These are phyloP conservation scores for Rotaria magnacalcarata DNA, from an alignment of 2,888 invertebrate species.

Conservation along the genomic window DNA sequence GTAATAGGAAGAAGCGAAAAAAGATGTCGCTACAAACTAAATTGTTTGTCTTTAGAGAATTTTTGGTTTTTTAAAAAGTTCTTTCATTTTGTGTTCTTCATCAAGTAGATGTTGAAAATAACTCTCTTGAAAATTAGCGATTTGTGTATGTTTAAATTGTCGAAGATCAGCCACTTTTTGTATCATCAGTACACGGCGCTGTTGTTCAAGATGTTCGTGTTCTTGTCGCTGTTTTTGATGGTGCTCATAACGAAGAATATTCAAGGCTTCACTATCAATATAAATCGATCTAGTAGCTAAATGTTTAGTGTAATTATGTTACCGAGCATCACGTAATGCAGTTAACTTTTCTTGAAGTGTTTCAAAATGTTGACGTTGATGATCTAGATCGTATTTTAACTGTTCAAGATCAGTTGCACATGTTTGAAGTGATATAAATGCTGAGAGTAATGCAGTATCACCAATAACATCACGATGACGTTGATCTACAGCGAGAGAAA, in stretches of 20 bases:
- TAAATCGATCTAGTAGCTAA: too few species aligned
- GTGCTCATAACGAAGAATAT: not conserved
- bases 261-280: constrained; percentile 8
- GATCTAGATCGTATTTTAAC: not conserved
- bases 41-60: not conserved
- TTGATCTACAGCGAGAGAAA: not conserved
- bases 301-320: not conserved
- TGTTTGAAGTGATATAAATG: constrained; percentile 21
- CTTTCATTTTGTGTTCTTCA: not conserved
- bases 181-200: not conserved
- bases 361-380: constrained; percentile 24
- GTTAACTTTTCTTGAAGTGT: constrained; percentile 31
- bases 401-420: constrained; percentile 21
- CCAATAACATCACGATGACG: constrained; percentile 21
- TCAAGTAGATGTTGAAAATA: not conserved
- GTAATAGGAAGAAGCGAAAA: not conserved
- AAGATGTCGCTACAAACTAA: not conserved
- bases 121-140: not conserved
- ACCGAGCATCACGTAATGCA: constrained; percentile 34
- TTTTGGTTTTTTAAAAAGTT: not conserved
- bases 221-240: not conserved
- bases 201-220: not conserved
- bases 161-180: constrained; percentile 15
- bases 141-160: constrained; percentile 24
- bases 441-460: not conserved